Conservation (phyloP, 2,888 invertebrate species). For the Hecatera dysodea region DNA sequence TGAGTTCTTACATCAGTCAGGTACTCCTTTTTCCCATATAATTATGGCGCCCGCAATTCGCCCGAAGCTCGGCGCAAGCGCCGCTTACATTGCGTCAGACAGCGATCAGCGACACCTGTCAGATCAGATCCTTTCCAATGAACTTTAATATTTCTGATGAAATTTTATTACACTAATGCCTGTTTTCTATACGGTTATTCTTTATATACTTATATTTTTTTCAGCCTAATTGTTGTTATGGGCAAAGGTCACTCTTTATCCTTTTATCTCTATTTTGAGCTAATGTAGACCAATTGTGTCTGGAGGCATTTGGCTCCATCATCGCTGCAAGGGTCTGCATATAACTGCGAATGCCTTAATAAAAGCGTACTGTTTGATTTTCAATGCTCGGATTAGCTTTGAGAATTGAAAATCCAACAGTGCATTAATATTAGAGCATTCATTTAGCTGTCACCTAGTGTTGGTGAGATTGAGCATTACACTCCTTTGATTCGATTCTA, state of each 20-base stretch:
- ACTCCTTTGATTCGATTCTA: slow-evolving; percentile 25
- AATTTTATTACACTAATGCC: slow-evolving; percentile 21
- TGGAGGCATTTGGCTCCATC: background rate
- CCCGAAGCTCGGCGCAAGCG: slow-evolving; percentile 56
- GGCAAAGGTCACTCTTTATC: too few species aligned
- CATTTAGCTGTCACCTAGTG: background rate
- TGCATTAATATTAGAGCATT: background rate
- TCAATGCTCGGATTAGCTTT: background rate
- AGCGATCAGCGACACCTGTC: slow-evolving; percentile 46
- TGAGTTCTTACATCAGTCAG: slow-evolving; percentile 76
- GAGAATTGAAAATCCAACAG: background rate
- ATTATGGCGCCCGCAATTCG: slow-evolving; percentile 46
- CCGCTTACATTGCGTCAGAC: slow-evolving; percentile 68
- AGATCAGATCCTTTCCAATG: slow-evolving; percentile 25
- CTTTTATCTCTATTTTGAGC: background rate
- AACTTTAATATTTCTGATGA: slow-evolving; percentile 41
- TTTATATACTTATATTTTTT: too few species aligned
- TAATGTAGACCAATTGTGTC: too few species aligned
- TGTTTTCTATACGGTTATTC: background rate
- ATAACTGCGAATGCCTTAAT: background rate
- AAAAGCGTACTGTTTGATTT: background rate
- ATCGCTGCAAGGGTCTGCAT: background rate
- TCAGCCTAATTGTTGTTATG: too few species aligned
- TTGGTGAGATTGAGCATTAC: background rate
- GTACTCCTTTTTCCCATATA: slow-evolving; percentile 48